Evolutionary conservation across 2,888 invertebrate genomes (phyloP).

Genomic region (Agrochola lota): DNA sequence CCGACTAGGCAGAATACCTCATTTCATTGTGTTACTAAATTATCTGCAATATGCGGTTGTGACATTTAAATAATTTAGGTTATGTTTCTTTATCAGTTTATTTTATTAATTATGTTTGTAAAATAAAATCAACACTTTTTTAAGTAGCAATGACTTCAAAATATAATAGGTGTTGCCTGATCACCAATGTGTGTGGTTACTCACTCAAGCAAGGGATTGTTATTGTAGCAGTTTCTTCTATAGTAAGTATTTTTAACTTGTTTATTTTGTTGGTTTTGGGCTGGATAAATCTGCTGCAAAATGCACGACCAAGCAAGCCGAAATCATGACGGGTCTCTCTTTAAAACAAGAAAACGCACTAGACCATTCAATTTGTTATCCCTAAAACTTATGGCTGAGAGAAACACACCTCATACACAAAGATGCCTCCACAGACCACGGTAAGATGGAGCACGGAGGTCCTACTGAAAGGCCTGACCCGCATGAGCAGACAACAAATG

Average conservation of each 20-base stretch:
- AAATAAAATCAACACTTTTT: conserved; percentile 17
- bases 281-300: neutral
- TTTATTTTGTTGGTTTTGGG: neutral
- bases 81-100: conserved; percentile 13
- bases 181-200: conserved; percentile 55
- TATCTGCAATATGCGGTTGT: conserved; percentile 15
- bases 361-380: neutral
- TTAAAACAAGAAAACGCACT: neutral
- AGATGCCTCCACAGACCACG: too few relatives aligned
- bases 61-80: conserved; percentile 21
- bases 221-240: conserved; percentile 66
- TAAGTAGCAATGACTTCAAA: conserved; percentile 40
- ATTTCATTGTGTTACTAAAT: neutral
- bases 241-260: conserved; percentile 66
- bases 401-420: neutral
- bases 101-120: conserved; percentile 17
- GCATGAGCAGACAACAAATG: neutral
- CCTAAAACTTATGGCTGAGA: neutral
- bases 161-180: conserved; percentile 26
- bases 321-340: neutral
- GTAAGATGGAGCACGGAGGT: neutral
- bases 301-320: neutral
- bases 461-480: neutral
- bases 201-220: conserved; percentile 63
- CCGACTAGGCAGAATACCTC: neutral